phyloP scores from a whole-genome alignment of 1,140 invertebrate genomes.

The Drosophila varians region DNA sequence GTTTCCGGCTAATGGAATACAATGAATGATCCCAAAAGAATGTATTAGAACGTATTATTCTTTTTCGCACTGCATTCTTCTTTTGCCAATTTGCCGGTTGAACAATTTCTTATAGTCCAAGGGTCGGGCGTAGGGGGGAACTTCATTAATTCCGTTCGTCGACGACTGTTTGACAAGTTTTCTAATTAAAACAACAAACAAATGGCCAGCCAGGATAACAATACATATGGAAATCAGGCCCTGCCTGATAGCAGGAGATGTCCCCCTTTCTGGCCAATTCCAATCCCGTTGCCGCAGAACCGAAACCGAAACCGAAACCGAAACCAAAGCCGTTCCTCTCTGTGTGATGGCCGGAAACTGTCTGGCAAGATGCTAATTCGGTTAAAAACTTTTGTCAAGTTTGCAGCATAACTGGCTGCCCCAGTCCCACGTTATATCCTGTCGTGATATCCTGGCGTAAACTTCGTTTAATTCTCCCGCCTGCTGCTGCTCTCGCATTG shows the following conservation, averaged over 20 bases:
- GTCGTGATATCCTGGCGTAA: conserved; percentile 47
- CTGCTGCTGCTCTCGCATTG: conserved; percentile 47
- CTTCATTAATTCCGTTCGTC: conserved; percentile 74
- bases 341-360: conserved; percentile 65
- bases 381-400: conserved; percentile 80
- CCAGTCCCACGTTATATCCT: conserved; percentile 10
- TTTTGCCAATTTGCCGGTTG: conserved; percentile 72
- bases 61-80: conserved; percentile 8
- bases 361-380: conserved; percentile 79
- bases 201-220: conserved; percentile 65
- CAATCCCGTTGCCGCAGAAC: background rate
- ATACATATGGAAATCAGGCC: conserved; percentile 72
- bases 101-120: conserved; percentile 64
- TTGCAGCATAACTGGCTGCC: conserved; percentile 46
- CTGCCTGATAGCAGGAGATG: background rate
- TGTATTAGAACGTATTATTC: background rate
- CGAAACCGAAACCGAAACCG: background rate
- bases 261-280: background rate
- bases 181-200: conserved; percentile 81
- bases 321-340: background rate
- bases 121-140: conserved; percentile 24
- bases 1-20: background rate
- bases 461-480: conserved; percentile 51
- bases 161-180: conserved; percentile 68
- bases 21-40: too few species aligned